phyloP scores from a whole-genome alignment of 2,888 invertebrate species.

The Acanthosepion lycidas region DNA sequence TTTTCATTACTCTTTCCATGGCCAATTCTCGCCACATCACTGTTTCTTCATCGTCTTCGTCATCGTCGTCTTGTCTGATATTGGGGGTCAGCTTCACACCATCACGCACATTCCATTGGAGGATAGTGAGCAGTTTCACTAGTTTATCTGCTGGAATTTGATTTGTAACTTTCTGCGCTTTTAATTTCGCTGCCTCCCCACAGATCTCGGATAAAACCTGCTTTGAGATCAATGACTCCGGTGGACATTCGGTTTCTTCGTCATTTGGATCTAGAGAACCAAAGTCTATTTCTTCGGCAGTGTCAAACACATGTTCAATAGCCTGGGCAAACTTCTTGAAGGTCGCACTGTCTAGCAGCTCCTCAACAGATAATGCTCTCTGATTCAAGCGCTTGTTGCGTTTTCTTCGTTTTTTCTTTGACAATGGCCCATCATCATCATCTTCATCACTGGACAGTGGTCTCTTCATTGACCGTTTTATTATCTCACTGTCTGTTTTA shows the following conservation, averaged over 20 bases:
- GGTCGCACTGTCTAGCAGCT: conserved; percentile 95
- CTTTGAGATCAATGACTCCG: conserved; percentile 89
- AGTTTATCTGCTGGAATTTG: conserved; percentile 92
- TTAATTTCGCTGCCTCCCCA: conserved; percentile 95
- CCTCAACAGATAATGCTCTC: conserved; percentile 79
- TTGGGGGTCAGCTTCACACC: conserved; percentile 87
- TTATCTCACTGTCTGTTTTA: neutral
- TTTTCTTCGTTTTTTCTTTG: conserved; percentile 67
- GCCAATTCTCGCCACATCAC: conserved; percentile 90
- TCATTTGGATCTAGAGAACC: conserved; percentile 82
- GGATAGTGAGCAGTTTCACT: conserved; percentile 89
- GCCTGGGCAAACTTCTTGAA: conserved; percentile 93
- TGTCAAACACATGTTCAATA: conserved; percentile 93
- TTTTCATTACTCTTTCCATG: conserved; percentile 93
- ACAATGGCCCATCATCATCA: neutral
- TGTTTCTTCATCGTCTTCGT: conserved; percentile 81
- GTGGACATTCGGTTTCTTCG: conserved; percentile 82
- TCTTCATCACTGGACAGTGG: conserved; percentile 54
- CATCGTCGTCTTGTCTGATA: conserved; percentile 74
- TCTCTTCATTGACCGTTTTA: conserved; percentile 35
- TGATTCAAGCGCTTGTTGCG: conserved; percentile 61
- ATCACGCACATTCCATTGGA: conserved; percentile 95
- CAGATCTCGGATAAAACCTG: conserved; percentile 91
- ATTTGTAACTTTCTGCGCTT: conserved; percentile 92
- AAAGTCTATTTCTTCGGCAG: conserved; percentile 88